Evolutionary conservation across 2,888 invertebrate genomes (phyloP).

Genomic region (Archips crataeganus): DNA sequence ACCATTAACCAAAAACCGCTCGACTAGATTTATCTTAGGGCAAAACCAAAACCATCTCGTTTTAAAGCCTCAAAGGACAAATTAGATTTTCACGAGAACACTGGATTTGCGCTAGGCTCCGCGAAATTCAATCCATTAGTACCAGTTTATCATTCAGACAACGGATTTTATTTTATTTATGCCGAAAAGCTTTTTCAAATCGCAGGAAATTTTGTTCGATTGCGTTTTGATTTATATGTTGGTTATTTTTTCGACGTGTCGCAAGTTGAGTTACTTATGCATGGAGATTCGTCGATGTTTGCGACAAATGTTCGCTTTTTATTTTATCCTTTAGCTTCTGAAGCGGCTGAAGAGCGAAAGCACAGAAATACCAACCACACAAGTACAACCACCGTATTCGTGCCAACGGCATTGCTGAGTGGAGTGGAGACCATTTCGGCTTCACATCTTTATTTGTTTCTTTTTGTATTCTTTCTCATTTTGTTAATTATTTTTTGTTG

Average conservation of each 20-base stretch:
- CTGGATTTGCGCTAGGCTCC: not conserved
- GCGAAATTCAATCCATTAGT: constrained; percentile 2
- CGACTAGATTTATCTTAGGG: not conserved
- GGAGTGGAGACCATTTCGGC: too few relatives aligned
- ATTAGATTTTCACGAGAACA: not conserved
- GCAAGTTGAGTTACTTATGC: not conserved
- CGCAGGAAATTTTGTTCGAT: constrained; percentile 4
- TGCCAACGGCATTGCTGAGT: too few relatives aligned
- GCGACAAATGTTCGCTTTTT: not conserved
- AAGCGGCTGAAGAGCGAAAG: too few relatives aligned
- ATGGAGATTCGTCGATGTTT: not conserved
- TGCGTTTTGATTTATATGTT: constrained; percentile 3
- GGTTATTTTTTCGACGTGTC: constrained; percentile 5
- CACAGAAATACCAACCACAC: too few relatives aligned
- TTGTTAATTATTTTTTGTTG: too few relatives aligned
- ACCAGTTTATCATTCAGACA: not conserved
- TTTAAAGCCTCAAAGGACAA: not conserved
- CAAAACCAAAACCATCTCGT: constrained; percentile 4
- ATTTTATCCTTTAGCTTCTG: too few relatives aligned
- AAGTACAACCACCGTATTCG: too few relatives aligned
- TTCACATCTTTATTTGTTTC: too few relatives aligned
- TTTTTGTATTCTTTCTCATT: too few relatives aligned
- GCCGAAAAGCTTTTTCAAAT: constrained; percentile 11
- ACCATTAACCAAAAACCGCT: not conserved
- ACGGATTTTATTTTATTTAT: not conserved